Base-by-base conservation (phyloP, 2,113 vertebrate species). In the Phaethornis superciliosus region DNA sequence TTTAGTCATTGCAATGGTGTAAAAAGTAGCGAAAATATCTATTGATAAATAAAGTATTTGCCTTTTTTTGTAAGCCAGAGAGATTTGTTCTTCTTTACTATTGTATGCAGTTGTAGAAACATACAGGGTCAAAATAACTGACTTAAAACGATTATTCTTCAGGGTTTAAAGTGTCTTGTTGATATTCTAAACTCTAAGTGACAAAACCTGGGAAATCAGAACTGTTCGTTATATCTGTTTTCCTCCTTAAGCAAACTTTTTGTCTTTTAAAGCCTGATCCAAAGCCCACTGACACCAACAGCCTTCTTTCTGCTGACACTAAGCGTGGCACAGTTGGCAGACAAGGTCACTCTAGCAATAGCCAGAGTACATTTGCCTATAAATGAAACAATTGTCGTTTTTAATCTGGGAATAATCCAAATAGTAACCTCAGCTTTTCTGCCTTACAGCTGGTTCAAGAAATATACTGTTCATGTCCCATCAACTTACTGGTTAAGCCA, bases 1-100 rank as follows among this genome's bases (percentile, higher is more conserved):
- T 97, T 97, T 96, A 97, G 89, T 96, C 93, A 90, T 93, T 95
- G 71, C 96, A 83, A 78, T 90, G 89, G 85, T 97, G 94, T 98
- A 97, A 97, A 95, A 96, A 97, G 56, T 69, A 89, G 74, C 93
- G 75, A 72, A 95, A 96, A 88, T 96, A 70, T 96, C 95, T 95
- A 54, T 70, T 89, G 91, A 63, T 96, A 97, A 98, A 98, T 98
- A 97, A 98, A 98, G 62, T 93, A 96, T 68, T 97, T 97, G 96
- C 96, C 96, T 98, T 97, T 97, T 97, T 97, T 95, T 77, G 81
- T 97, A 96, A 96, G 91, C 71, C 90, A 86, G 91, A 88, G 92
- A 91, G 27, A 69, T 90, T 94, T 93, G 35, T 56, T 94, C 59
- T 88, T 96, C 46, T 95, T 94, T 93, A 81, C 81, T 83, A 59